Percentiles rank a stretch among this genome's conserved stretches.
Evolutionary conservation across 1,140 invertebrate species (phyloP).

Genomic region (Drosophila varians): DNA sequence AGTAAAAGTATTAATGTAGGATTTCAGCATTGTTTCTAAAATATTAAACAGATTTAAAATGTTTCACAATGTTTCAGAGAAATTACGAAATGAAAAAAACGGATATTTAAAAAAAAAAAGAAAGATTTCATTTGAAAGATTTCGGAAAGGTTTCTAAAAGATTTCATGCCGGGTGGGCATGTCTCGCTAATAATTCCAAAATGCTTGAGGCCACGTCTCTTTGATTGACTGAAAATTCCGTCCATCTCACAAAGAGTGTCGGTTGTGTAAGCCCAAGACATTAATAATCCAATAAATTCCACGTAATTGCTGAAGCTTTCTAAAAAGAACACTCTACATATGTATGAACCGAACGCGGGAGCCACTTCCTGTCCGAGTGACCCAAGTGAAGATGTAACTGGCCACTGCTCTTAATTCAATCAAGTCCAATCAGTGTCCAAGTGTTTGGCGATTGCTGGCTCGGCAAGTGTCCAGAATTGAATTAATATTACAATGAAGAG

Average conservation of each 20-base stretch:
- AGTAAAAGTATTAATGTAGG: no score
- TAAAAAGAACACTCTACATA: constrained; percentile 4
- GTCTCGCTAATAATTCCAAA: no score
- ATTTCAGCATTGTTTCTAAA: no score
- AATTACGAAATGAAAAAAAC: no score
- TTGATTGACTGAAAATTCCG: background rate
- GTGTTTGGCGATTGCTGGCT: constrained; percentile 55
- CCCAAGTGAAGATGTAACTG: constrained; percentile 56
- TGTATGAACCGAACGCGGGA: constrained; percentile 3
- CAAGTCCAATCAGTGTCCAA: constrained; percentile 71
- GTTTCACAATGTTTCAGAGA: no score
- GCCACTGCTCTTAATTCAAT: constrained; percentile 67
- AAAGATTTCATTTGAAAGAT: no score
- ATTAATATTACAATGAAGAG: constrained; percentile 59
- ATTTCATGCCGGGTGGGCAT: no score
- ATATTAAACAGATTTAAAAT: no score
- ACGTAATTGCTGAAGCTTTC: background rate
- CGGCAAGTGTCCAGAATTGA: constrained; percentile 61
- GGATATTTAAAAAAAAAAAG: no score
- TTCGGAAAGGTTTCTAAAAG: no score
- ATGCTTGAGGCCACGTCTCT: background rate
- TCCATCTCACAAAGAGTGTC: background rate
- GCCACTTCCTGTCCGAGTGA: constrained; percentile 42
- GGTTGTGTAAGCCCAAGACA: background rate
- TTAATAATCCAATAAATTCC: background rate